Evolutionary conservation across 2,797 vertebrate genomes (phyloP).

Genomic region (Podarcis lilfordi): DNA sequence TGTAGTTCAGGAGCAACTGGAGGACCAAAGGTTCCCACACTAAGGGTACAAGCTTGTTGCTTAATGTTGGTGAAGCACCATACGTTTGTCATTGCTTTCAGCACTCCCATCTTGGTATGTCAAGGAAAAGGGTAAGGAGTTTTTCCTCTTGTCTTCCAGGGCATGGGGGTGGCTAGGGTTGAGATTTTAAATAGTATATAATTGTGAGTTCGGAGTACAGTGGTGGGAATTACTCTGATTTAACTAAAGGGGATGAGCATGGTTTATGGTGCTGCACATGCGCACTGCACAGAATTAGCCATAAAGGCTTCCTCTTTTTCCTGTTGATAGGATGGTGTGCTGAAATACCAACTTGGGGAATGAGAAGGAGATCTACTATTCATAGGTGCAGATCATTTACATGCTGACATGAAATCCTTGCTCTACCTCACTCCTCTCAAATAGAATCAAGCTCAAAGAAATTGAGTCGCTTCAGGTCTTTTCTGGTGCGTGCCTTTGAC

Average conservation of each 20-base stretch:
- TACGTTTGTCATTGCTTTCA: background rate
- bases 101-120: background rate
- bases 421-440: background rate
- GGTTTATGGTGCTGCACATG: background rate
- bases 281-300: background rate
- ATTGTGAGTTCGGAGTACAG: background rate
- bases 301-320: background rate
- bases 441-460: background rate
- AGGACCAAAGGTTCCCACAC: no score
- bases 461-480: background rate
- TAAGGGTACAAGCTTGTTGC: background rate
- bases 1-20: no score
- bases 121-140: background rate
- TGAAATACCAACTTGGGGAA: no score
- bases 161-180: background rate
- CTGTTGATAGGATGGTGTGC: background rate
- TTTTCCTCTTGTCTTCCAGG: background rate
- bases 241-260: background rate
- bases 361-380: background rate
- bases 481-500: background rate
- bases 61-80: background rate
- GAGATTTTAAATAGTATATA: background rate
- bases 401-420: background rate
- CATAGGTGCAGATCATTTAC: background rate
- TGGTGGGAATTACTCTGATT: background rate